Percentiles rank a stretch among this genome's conserved stretches.
Evolutionary conservation across 1,140 invertebrate genomes (phyloP).

Genomic region (Macrostomum lignano): DNA sequence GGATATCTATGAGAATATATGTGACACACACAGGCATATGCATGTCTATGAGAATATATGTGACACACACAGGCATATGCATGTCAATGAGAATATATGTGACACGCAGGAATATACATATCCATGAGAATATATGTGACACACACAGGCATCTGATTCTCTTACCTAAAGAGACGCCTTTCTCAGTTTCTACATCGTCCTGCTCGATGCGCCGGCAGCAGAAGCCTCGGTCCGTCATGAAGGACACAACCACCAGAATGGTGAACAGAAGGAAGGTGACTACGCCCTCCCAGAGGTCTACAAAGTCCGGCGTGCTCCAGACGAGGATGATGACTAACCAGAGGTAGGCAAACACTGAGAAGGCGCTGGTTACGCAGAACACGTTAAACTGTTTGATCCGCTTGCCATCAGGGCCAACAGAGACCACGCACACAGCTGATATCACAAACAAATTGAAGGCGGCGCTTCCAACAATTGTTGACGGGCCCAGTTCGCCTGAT

Average conservation of each 20-base stretch:
- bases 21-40: too few species aligned
- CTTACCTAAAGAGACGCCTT: conserved; percentile 6
- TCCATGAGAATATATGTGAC: conserved; percentile 1
- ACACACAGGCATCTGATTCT: conserved; percentile 5
- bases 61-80: too few species aligned
- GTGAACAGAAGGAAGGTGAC: conserved; percentile 36
- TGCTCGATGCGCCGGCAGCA: conserved; percentile 12
- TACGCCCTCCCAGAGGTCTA: conserved; percentile 37
- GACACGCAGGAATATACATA: too few species aligned
- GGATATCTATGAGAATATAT: too few species aligned
- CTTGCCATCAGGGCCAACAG: conserved; percentile 14
- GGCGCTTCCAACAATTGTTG: conserved; percentile 31
- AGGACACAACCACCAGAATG: conserved; percentile 27
- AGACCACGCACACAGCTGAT: conserved; percentile 20
- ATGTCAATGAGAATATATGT: too few species aligned
- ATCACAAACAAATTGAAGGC: conserved; percentile 31
- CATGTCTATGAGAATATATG: too few species aligned
- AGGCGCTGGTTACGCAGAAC: conserved; percentile 25
- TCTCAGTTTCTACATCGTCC: conserved; percentile 8
- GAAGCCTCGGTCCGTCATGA: conserved; percentile 31
- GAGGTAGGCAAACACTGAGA: conserved; percentile 30
- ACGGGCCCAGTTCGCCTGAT: conserved; percentile 29
- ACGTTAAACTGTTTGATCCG: conserved; percentile 26
- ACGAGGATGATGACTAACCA: conserved; percentile 31
- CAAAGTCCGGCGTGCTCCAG: conserved; percentile 24